Conservation (phyloP, 2,888 invertebrate genomes). For the Pyrgus malvae region DNA sequence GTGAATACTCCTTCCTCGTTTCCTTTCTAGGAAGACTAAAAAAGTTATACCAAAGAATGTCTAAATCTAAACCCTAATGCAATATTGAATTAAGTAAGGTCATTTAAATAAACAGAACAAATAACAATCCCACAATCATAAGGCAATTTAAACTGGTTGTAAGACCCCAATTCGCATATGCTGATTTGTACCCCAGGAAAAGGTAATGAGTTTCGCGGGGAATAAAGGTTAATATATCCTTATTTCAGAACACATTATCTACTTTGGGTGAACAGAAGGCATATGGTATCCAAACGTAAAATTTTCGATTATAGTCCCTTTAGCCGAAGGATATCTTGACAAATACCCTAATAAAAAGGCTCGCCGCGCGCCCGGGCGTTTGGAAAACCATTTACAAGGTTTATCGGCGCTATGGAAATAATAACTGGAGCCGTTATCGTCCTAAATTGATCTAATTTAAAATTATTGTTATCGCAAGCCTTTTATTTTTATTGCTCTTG, state of each 20-base stretch:
- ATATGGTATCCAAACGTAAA: conserved; percentile 74
- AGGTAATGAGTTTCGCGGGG: conserved; percentile 11
- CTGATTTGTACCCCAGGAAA: neutral
- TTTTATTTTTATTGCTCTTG: conserved; percentile 73
- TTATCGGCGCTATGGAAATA: conserved; percentile 80
- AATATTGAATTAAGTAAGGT: neutral
- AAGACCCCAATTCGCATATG: neutral
- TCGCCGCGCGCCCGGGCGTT: conserved; percentile 71
- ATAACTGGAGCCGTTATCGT: conserved; percentile 78
- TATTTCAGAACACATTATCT: conserved; percentile 19
- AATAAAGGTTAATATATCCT: conserved; percentile 21
- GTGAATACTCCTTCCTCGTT: no score
- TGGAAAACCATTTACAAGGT: conserved; percentile 80
- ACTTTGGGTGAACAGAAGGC: conserved; percentile 37
- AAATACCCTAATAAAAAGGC: conserved; percentile 79
- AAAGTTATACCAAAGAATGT: no score
- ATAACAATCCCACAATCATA: neutral
- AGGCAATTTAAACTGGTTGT: neutral
- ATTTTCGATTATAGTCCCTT: conserved; percentile 73
- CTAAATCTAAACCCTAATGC: no score
- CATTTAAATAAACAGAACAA: neutral
- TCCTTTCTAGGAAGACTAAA: no score
- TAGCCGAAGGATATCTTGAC: conserved; percentile 74
- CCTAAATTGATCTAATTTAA: conserved; percentile 79
- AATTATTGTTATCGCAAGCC: conserved; percentile 77